phyloP scores from a whole-genome alignment of 2,113 vertebrate species.

The Urocitellus parryii region DNA sequence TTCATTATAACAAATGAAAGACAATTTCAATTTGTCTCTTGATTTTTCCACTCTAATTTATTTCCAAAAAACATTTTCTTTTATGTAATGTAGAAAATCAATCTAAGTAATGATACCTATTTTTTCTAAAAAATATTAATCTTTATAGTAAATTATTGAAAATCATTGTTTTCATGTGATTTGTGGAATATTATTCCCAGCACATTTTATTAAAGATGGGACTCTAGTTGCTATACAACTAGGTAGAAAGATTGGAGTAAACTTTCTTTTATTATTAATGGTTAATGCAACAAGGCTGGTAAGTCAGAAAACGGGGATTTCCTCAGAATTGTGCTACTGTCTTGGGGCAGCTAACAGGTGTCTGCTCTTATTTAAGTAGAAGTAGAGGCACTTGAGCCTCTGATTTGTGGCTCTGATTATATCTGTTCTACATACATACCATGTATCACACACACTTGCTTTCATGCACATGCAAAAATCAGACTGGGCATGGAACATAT shows the following conservation, averaged over 20 bases:
- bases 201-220: background rate
- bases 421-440: background rate
- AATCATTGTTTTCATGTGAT: background rate
- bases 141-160: background rate
- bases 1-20: background rate
- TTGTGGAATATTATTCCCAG: background rate
- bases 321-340: background rate
- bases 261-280: background rate
- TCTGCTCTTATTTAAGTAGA: background rate
- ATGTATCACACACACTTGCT: no score
- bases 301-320: background rate
- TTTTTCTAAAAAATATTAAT: background rate
- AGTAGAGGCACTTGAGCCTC: background rate
- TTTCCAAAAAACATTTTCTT: constrained; percentile 1
- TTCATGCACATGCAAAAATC: background rate
- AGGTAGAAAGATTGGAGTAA: background rate
- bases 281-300: background rate
- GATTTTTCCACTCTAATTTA: constrained; percentile 3
- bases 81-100: background rate
- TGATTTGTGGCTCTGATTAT: background rate
- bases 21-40: background rate
- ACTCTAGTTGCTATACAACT: background rate
- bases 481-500: background rate
- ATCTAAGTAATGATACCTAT: background rate
- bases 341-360: background rate